Conservation (phyloP, 2,888 invertebrate genomes). For the Parascotia fuliginaria region DNA sequence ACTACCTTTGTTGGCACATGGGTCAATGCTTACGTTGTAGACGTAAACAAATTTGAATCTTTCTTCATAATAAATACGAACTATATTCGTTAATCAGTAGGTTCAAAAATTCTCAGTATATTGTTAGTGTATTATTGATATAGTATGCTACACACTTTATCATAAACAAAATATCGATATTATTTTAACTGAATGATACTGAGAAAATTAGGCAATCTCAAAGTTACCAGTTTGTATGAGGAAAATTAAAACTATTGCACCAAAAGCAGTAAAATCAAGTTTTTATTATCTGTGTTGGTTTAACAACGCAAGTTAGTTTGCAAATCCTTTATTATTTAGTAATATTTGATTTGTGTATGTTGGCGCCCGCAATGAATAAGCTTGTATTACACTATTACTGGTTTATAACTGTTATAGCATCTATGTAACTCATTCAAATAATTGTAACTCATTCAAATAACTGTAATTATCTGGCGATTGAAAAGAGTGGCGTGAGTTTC, state of each 20-base stretch:
- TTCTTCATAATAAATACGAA: conserved; percentile 44
- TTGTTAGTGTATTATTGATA: conserved; percentile 54
- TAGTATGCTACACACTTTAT: conserved; percentile 41
- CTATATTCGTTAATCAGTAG: conserved; percentile 23
- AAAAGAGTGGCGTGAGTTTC: no score
- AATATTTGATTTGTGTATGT: no score
- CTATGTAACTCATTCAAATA: no score
- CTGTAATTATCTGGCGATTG: no score
- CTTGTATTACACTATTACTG: no score
- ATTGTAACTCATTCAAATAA: no score
- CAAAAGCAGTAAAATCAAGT: neutral
- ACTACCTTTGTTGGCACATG: conserved; percentile 71
- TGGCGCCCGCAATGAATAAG: no score
- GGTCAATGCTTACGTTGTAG: conserved; percentile 50
- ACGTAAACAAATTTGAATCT: conserved; percentile 60
- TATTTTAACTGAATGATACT: conserved; percentile 57
- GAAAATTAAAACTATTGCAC: conserved; percentile 43
- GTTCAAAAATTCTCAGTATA: conserved; percentile 42
- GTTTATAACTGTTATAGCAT: no score
- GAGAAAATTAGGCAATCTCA: conserved; percentile 69
- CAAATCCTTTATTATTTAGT: no score
- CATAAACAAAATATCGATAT: conserved; percentile 50
- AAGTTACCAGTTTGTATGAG: no score
- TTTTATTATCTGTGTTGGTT: neutral
- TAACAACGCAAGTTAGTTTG: no score